A percentile compares a stretch with the other conserved stretches of the same genome.
Evolutionary conservation across 2,113 vertebrate genomes (phyloP).

Genomic region (Rhinoptilus africanus): DNA sequence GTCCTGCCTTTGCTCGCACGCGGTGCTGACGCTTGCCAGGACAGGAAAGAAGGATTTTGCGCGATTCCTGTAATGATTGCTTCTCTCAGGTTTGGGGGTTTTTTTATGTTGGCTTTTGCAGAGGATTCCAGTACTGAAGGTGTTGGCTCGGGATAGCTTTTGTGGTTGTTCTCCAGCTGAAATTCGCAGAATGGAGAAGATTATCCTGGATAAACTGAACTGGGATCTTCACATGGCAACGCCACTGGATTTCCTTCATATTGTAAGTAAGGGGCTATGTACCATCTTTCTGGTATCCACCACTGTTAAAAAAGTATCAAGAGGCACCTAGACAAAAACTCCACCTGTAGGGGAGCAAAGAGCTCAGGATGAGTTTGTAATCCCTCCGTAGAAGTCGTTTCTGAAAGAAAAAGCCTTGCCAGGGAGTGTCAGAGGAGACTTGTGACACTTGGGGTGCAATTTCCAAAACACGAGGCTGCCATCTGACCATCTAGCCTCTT

Average conservation of each 20-base stretch:
- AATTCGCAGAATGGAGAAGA: slow-evolving; percentile 95
- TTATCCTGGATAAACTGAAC: slow-evolving; percentile 94
- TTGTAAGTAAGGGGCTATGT: slow-evolving; percentile 76
- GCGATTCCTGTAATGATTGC: not conserved
- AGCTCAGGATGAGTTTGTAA: not conserved
- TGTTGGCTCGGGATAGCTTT: slow-evolving; percentile 86
- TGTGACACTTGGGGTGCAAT: not conserved
- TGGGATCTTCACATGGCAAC: slow-evolving; percentile 96
- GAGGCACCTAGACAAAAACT: not conserved
- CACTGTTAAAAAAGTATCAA: not conserved
- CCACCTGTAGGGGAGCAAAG: not conserved
- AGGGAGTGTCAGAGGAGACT: not conserved
- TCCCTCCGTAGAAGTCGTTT: not conserved
- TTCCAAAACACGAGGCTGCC: fast-evolving
- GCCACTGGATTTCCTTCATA: slow-evolving; percentile 95
- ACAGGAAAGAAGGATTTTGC: not conserved
- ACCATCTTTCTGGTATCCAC: not conserved
- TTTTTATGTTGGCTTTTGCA: slow-evolving; percentile 61
- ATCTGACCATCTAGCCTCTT: not conserved
- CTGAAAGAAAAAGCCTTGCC: not conserved
- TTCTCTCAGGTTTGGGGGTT: too few species aligned
- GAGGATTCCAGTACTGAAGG: slow-evolving; percentile 89
- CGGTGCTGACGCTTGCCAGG: not conserved
- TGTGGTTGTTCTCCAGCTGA: slow-evolving; percentile 95
- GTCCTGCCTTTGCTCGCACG: not conserved